Conservation (phyloP, 2,888 invertebrate genomes). For the Prenolepis imparis region DNA sequence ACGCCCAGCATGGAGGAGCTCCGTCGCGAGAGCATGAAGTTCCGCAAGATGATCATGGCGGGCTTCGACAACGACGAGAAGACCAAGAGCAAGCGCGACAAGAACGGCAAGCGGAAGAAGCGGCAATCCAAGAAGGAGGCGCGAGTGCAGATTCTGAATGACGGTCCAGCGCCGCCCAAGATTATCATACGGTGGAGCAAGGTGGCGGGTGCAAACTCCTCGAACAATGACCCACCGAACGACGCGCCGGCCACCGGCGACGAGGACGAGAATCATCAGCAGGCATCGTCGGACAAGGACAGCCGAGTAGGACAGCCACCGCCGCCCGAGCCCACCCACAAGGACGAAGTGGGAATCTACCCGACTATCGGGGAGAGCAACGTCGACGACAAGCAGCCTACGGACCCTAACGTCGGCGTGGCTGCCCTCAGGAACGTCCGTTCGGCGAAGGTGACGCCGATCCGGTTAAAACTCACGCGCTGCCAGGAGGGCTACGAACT, state of each 20-base stretch:
- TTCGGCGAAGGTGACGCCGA: slow-evolving; percentile 91
- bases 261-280: slow-evolving; percentile 64
- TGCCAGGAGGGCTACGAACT: slow-evolving; percentile 91
- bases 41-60: slow-evolving; percentile 93
- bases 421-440: slow-evolving; percentile 88
- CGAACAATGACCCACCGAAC: slow-evolving; percentile 37
- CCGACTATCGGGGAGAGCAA: slow-evolving; percentile 74
- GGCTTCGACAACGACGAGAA: slow-evolving; percentile 92
- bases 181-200: slow-evolving; percentile 91
- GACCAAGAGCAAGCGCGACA: slow-evolving; percentile 86
- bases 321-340: slow-evolving; percentile 68
- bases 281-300: slow-evolving; percentile 64
- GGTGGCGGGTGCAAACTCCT: slow-evolving; percentile 52
- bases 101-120: slow-evolving; percentile 88
- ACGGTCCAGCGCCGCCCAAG: slow-evolving; percentile 89
- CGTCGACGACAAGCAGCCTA: slow-evolving; percentile 84
- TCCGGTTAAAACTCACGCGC: slow-evolving; percentile 94
- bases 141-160: slow-evolving; percentile 88
- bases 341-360: slow-evolving; percentile 68
- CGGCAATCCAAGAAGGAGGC: slow-evolving; percentile 85
- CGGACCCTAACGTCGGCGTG: slow-evolving; percentile 81
- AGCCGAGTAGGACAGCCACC: slow-evolving; percentile 76
- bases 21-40: slow-evolving; percentile 95
- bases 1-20: slow-evolving; percentile 93
- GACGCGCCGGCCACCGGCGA: slow-evolving; percentile 48